Base-by-base conservation (phyloP, 2,888 invertebrate genomes). In the Ethmia dodecea region DNA sequence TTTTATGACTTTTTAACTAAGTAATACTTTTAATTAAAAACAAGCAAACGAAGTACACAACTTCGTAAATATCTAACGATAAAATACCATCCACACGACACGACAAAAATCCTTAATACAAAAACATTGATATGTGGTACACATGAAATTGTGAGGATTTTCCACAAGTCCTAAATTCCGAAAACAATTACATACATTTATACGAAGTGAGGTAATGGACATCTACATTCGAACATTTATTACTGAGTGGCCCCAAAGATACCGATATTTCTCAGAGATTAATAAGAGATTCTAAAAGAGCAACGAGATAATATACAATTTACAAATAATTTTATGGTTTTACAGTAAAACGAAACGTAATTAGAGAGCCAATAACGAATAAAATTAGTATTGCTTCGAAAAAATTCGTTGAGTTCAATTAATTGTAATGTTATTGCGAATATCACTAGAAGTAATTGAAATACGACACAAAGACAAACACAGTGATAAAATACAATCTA, bases 101-200 rank as follows among this genome's bases (percentile, higher is more conserved):
- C 76, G 78, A 81, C 77, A 64, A 26, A 45, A 54, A 49, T 49
- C 45, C 56, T 39, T 43, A 44, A 72, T 70, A 74, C 61, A 69
- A 68, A 15, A 13, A 73, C 64, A 66, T 58, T 84, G 84, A 83
- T 84, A 84, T 84, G 84, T 81, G 70, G 73, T 56, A 63, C 60
- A 63, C 29, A 18, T 30, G 33, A 63, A 62, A 61, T 49, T 11
- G 22, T 22, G 22, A 22, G 9, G 8, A 22, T 22, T n/a, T 22
- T 9, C 9, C n/a, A 41, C 16, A 18, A 28, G 29, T 30, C 11
- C 11, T 10, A 14, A 30, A 14, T 16, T 10, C n/a, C 6, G 15
- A n/a, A 8, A 22, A n/a, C n/a, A 22, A n/a, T n/a, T n/a, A n/a
- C n/a, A n/a, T n/a, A n/a, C n/a, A n/a, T n/a, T n/a, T n/a, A n/a